A percentile compares a stretch with the other conserved stretches of the same genome.
Evolutionary conservation across 2,888 invertebrate species (phyloP).

Genomic region (Andrena bucephala): DNA sequence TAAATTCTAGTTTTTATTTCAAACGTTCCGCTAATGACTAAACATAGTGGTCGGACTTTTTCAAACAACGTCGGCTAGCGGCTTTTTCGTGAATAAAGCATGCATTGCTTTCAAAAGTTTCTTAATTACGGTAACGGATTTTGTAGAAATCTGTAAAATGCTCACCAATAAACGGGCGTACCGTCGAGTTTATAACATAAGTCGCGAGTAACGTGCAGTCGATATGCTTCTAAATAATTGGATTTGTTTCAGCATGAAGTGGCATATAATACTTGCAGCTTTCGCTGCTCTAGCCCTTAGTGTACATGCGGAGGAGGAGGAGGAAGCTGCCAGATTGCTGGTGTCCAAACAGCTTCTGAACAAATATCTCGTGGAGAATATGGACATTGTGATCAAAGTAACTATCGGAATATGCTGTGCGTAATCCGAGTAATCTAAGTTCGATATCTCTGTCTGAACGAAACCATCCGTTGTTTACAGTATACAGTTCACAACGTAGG

Average conservation of each 20-base stretch:
- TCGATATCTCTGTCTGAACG: neutral
- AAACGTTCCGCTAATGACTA: constrained; percentile 9
- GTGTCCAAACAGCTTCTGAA: constrained; percentile 98
- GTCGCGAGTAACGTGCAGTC: neutral
- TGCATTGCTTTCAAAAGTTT: neutral
- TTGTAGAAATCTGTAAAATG: neutral
- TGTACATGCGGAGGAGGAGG: constrained; percentile 87
- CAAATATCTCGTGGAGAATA: constrained; percentile 97
- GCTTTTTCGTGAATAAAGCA: constrained; percentile 32
- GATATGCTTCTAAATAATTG: neutral
- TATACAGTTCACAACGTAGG: constrained; percentile 98
- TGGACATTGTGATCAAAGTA: constrained; percentile 96
- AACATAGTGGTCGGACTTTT: neutral
- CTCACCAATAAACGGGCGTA: neutral
- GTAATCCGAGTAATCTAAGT: neutral
- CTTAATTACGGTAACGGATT: neutral
- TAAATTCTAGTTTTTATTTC: constrained; percentile 3
- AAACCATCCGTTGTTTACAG: constrained; percentile 75
- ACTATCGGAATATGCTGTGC: constrained; percentile 8
- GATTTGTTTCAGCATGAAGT: constrained; percentile 81
- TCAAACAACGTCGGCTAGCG: constrained; percentile 21
- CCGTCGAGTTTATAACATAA: constrained; percentile 15
- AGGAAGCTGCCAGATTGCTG: constrained; percentile 92
- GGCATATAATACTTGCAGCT: constrained; percentile 84
- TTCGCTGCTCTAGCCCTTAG: constrained; percentile 85